phyloP scores from a whole-genome alignment of 2,888 invertebrate genomes.

The Drosophila infuscata region DNA sequence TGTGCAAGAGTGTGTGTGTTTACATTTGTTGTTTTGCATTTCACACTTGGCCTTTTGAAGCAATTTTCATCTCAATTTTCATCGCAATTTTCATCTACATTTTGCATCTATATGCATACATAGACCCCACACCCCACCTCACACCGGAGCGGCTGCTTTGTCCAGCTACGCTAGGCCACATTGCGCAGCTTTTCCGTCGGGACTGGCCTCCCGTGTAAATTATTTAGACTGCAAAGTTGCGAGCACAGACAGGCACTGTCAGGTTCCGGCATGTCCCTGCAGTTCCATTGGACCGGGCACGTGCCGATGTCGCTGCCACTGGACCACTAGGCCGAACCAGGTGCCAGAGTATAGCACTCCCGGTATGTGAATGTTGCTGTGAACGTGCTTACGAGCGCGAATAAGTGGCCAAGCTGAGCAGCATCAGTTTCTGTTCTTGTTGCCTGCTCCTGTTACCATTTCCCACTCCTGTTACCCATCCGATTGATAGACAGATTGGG shows the following conservation, averaged over 20 bases:
- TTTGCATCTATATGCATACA: conserved; percentile 1
- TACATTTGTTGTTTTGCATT: conserved; percentile 37
- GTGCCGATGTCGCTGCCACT: conserved; percentile 14
- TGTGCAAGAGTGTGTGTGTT: conserved; percentile 1
- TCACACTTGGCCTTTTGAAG: conserved; percentile 33
- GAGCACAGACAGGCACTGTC: conserved; percentile 15
- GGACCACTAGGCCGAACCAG: conserved; percentile 9
- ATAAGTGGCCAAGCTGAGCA: conserved; percentile 26
- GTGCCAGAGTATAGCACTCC: conserved; percentile 17
- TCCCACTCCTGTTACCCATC: not conserved
- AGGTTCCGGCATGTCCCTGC: conserved; percentile 7
- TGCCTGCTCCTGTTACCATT: not conserved
- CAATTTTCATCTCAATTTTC: conserved; percentile 24
- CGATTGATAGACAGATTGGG: not conserved
- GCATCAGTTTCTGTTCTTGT: not conserved
- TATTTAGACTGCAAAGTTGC: conserved; percentile 50
- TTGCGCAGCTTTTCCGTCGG: conserved; percentile 22
- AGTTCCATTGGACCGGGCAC: conserved; percentile 17
- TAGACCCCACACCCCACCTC: not conserved
- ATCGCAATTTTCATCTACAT: conserved; percentile 31
- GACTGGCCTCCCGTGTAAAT: conserved; percentile 39
- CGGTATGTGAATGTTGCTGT: conserved; percentile 9
- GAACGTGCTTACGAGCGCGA: conserved; percentile 50
- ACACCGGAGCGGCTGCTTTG: not conserved
- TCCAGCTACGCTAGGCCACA: conserved; percentile 14